A percentile compares a stretch with the other conserved stretches of the same genome.
Evolutionary conservation across 2,797 vertebrate genomes (phyloP).

Genomic region (Coendou prehensilis): DNA sequence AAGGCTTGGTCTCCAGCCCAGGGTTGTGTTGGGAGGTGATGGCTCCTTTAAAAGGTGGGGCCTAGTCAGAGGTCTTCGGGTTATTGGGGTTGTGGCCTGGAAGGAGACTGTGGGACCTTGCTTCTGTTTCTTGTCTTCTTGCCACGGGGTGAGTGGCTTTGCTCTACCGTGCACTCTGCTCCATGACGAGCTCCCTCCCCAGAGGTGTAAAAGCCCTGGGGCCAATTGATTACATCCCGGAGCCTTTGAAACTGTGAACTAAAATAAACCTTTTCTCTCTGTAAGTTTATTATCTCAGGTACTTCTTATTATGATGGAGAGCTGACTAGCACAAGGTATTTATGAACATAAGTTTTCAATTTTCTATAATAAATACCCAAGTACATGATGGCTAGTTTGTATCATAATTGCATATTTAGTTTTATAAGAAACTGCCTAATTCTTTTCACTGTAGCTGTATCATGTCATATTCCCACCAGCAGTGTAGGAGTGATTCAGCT

Average conservation of each 20-base stretch:
- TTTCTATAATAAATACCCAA: neutral
- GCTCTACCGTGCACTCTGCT: too few species aligned
- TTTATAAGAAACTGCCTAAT: neutral
- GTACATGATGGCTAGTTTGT: neutral
- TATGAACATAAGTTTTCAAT: neutral
- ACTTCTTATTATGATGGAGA: neutral
- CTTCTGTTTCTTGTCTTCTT: neutral
- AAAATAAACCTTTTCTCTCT: neutral
- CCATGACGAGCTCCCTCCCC: neutral
- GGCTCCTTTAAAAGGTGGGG: neutral
- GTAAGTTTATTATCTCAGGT: neutral
- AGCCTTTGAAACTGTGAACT: neutral
- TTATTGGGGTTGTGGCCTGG: neutral
- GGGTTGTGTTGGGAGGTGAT: neutral
- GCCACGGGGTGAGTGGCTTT: neutral
- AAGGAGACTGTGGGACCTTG: too few species aligned
- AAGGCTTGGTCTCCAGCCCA: neutral
- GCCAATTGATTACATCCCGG: neutral
- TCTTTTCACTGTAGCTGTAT: neutral
- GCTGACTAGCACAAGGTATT: neutral
- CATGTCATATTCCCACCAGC: neutral
- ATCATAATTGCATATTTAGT: conserved; percentile 1
- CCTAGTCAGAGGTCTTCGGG: neutral
- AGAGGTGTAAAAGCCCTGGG: too few species aligned
- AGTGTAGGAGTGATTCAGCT: neutral